Conservation (phyloP, 2,888 invertebrate species). For the Abrostola triplasia region DNA sequence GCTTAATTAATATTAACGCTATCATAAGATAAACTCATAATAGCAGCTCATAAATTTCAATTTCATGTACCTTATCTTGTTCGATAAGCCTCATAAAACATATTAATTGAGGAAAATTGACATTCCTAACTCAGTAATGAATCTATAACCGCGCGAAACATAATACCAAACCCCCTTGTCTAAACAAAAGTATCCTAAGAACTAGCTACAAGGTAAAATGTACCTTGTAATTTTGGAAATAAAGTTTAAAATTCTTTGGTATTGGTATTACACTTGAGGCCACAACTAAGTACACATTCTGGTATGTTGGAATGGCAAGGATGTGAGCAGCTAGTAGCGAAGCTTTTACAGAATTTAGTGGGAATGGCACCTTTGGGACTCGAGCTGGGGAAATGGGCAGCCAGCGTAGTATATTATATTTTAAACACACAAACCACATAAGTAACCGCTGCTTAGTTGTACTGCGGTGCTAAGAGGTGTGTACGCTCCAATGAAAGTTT, state of each 20-base stretch:
- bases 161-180: slow-evolving; percentile 34
- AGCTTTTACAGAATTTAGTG: slow-evolving; percentile 69
- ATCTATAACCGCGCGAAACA: slow-evolving; percentile 39
- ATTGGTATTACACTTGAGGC: slow-evolving; percentile 35
- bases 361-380: slow-evolving; percentile 64
- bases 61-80: slow-evolving; percentile 5
- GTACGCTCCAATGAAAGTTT: slow-evolving; percentile 32
- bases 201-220: slow-evolving; percentile 22
- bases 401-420: slow-evolving; percentile 50
- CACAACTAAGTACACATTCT: slow-evolving; percentile 50
- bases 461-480: slow-evolving; percentile 37
- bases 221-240: slow-evolving; percentile 11
- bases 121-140: slow-evolving; percentile 33
- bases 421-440: slow-evolving; percentile 49
- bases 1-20: slow-evolving; percentile 11
- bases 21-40: slow-evolving; percentile 1
- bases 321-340: slow-evolving; percentile 55
- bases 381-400: slow-evolving; percentile 38
- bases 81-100: slow-evolving; percentile 23
- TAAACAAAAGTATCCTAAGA: slow-evolving; percentile 42
- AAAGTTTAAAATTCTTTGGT: slow-evolving; percentile 28
- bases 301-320: slow-evolving; percentile 58
- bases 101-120: slow-evolving; percentile 48
- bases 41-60: neutral
- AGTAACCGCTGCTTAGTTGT: slow-evolving; percentile 46